Evolutionary conservation across 2,888 invertebrate genomes (phyloP), one percentile per base, ranked within the genome.

Genomic region (Buathra laborator): DNA sequence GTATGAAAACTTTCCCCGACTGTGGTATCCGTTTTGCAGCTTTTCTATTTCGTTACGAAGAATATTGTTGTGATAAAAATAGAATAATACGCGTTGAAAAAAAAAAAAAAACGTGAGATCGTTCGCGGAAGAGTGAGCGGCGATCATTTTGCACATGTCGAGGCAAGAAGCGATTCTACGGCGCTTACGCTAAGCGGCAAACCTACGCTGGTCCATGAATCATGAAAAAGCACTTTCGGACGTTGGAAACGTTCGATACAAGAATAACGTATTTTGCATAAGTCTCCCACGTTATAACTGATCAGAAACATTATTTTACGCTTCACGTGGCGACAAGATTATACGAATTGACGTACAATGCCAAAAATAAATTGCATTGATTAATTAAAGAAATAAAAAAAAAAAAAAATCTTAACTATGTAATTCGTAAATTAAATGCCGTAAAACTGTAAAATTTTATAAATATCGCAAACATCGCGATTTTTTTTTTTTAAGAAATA

Each of bases 21-120:
- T 9, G 7, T 29, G n/a, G 29, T n/a, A 14, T 68, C 24, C 51
- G 32, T 51, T 70, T 32, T 70, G 51, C 48, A 68, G 29, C 51
- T 51, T 70, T 51, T 70, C 29, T 6, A 29, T 70, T 51, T n/a
- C 37, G 51, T 10, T 14, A 51, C n/a, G 16, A 48, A 32, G 51
- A 70, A 48, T 24, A 29, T 68, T 29, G 62, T 24, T 24, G 29
- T 5, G 32, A 70, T 32, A 48, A 70, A 32, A 70, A 70, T 51
- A 51, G 16, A 56, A 24, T 56, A 19, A 56, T 56, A 19, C 24
- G 56, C 10, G 24, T 1, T 37, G 5, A 37, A 2, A 3, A 66
- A 64, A 29, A n/a, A 29, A 14, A 14, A 70, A 51, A 7, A 37
- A 51, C 29, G 64, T 16, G 37, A 43, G 43, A 43, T 16, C 64